phyloP scores from a whole-genome alignment of 1,140 invertebrate genomes.

The Eupeodes corollae region DNA sequence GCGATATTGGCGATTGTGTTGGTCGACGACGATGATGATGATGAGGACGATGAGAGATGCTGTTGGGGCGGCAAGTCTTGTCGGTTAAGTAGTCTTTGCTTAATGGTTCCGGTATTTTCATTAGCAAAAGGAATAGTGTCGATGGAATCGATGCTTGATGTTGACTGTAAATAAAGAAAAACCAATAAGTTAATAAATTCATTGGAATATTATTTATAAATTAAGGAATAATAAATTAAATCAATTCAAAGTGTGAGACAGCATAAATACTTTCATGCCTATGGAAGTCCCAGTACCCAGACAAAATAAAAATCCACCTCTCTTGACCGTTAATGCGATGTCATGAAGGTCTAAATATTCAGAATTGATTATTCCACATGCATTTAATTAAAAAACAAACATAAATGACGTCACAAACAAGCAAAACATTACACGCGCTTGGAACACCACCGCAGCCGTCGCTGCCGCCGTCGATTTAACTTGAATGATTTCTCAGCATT shows the following conservation, averaged over 20 bases:
- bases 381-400: neutral
- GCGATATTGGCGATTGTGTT: slow-evolving; percentile 35
- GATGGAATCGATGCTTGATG: slow-evolving; percentile 82
- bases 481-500: too few species aligned
- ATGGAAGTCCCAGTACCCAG: too few species aligned
- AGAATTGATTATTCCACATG: neutral
- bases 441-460: too few species aligned
- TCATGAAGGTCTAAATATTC: too few species aligned
- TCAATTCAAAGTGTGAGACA: too few species aligned
- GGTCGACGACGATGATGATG: slow-evolving; percentile 35
- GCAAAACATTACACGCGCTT: too few species aligned
- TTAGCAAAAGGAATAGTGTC: slow-evolving; percentile 97
- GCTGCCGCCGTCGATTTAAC: too few species aligned
- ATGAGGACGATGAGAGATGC: slow-evolving; percentile 33
- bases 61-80: slow-evolving; percentile 22
- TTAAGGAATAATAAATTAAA: neutral
- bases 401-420: neutral
- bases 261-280: too few species aligned
- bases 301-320: too few species aligned
- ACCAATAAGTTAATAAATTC: neutral
- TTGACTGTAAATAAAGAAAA: slow-evolving; percentile 51
- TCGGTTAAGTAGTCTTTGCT: slow-evolving; percentile 42
- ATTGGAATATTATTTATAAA: neutral
- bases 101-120: slow-evolving; percentile 96
- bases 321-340: too few species aligned